Evolutionary conservation across 2,888 invertebrate genomes (phyloP).

Genomic region (Bugulina stolonifera): DNA sequence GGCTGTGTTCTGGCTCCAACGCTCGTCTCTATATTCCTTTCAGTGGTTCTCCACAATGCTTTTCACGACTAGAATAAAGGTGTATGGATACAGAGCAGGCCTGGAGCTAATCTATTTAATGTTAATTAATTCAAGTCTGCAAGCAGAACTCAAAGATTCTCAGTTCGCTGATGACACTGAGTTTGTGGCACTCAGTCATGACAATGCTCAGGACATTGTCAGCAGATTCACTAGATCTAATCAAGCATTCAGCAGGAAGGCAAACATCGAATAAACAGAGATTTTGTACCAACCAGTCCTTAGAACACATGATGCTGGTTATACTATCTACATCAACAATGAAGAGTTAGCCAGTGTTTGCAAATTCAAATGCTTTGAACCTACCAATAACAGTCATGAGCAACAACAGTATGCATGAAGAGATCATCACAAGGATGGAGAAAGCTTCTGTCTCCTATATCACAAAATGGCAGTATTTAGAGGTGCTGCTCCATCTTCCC

Average conservation of each 20-base stretch:
- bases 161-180: slow-evolving; percentile 15
- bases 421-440: background rate
- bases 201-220: slow-evolving; percentile 16
- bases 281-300: slow-evolving; percentile 2
- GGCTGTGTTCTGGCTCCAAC: background rate
- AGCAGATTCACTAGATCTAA: background rate
- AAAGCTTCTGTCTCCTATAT: background rate
- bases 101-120: slow-evolving; percentile 12
- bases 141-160: background rate
- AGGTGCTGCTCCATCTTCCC: no score
- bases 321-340: slow-evolving; percentile 7
- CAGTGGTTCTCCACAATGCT: background rate
- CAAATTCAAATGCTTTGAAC: background rate
- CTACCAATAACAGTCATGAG: background rate
- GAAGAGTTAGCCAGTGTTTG: background rate
- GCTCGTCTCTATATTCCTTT: background rate
- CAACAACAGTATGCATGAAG: slow-evolving; percentile 9
- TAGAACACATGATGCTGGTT: background rate
- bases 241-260: background rate
- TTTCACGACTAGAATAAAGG: background rate
- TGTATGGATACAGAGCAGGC: slow-evolving; percentile 16
- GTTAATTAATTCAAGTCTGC: slow-evolving; percentile 14
- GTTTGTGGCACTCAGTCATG: background rate
- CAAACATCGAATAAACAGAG: background rate
- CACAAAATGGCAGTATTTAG: no score